Conservation (phyloP, 2,113 vertebrate species). For the Oncorhynchus masou region DNA sequence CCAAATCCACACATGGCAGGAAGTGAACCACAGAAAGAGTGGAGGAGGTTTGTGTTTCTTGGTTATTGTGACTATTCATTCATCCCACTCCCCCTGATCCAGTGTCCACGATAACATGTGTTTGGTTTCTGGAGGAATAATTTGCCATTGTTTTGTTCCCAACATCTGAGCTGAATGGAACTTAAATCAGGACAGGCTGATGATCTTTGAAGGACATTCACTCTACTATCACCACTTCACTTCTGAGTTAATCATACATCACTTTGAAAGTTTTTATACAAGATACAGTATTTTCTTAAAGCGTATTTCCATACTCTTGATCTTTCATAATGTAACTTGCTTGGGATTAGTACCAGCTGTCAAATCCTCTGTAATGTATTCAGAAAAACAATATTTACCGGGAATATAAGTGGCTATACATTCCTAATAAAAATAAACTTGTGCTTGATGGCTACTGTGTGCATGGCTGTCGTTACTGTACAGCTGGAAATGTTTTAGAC, state of each 20-base stretch:
- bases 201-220: not conserved
- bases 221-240: not conserved
- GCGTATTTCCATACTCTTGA: not conserved
- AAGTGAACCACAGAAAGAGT: not conserved
- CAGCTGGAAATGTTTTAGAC: not conserved
- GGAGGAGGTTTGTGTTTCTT: not conserved
- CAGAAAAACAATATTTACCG: slow-evolving; percentile 15
- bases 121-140: not conserved
- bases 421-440: slow-evolving; percentile 20
- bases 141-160: not conserved
- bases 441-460: not conserved
- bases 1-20: not conserved
- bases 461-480: slow-evolving; percentile 14
- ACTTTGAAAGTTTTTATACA: not conserved
- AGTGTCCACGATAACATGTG: not conserved
- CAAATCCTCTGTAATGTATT: slow-evolving; percentile 1
- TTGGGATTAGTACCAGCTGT: not conserved
- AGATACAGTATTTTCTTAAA: not conserved
- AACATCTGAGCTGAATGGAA: not conserved
- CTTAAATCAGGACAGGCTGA: no score
- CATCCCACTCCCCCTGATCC: not conserved
- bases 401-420: not conserved
- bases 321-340: not conserved
- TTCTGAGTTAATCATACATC: not conserved
- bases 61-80: not conserved